These are phyloP conservation scores for Pteropus alecto DNA, from an alignment of 2,113 vertebrate species.

Conservation along the genomic window DNA sequence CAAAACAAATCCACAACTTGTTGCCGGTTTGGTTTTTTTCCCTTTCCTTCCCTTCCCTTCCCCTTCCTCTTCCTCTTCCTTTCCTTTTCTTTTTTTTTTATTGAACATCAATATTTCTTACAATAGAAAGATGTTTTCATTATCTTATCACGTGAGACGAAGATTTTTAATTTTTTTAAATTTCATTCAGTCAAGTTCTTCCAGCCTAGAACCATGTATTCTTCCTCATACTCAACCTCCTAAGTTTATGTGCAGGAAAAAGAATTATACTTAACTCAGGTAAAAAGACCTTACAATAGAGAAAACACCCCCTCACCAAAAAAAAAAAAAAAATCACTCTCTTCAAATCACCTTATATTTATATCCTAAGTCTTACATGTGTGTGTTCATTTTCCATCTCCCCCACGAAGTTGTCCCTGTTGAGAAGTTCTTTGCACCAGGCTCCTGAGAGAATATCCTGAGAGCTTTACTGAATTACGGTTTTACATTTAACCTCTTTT, in stretches of 20 bases:
- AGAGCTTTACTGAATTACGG: background rate
- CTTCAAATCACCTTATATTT: background rate
- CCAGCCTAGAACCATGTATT: background rate
- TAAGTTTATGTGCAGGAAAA: background rate
- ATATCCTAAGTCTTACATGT: background rate
- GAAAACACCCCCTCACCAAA: background rate
- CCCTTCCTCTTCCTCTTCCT: no score
- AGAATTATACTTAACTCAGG: background rate
- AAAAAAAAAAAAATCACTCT: background rate
- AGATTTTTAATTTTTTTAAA: background rate
- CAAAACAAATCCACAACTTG: background rate
- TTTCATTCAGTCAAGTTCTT: background rate
- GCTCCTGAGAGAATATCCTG: background rate
- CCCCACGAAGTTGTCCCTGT: background rate
- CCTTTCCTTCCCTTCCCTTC: no score
- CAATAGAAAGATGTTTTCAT: background rate
- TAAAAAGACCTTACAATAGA: background rate
- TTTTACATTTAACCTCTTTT: slow-evolving; percentile 4
- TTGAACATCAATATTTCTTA: background rate
- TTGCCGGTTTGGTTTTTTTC: background rate
- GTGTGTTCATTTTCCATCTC: slow-evolving; percentile 6
- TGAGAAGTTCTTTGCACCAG: slow-evolving; percentile 5
- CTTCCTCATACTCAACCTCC: background rate
- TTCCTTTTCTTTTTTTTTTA: background rate
- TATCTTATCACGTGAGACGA: background rate